These are phyloP conservation scores for Dendrolimus punctatus DNA, from an alignment of 1,140 invertebrate species.

Conservation along the genomic window DNA sequence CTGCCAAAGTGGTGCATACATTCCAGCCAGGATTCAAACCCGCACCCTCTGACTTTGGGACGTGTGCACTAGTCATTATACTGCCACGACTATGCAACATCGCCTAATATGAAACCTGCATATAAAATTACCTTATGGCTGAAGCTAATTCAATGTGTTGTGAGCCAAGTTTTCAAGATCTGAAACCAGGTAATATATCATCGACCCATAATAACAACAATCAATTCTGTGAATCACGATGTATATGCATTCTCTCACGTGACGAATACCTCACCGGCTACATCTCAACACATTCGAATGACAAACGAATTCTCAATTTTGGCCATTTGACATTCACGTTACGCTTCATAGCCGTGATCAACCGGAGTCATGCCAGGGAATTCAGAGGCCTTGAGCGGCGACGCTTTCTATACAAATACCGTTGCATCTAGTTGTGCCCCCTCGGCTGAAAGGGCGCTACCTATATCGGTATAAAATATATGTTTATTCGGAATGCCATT, in stretches of 20 bases:
- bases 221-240: neutral
- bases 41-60: no score
- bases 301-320: constrained; percentile 48
- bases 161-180: no score
- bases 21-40: no score
- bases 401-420: constrained; percentile 45
- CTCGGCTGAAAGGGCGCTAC: constrained; percentile 31
- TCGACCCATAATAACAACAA: no score
- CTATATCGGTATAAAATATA: constrained; percentile 19
- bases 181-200: no score
- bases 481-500: constrained; percentile 7
- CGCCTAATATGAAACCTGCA: no score
- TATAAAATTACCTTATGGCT: no score
- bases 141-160: no score
- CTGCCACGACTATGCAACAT: no score
- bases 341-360: constrained; percentile 34
- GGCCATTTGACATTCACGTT: constrained; percentile 33
- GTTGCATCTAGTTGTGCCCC: constrained; percentile 37
- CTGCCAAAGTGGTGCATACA: no score
- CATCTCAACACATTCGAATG: constrained; percentile 22
- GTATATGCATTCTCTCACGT: constrained; percentile 24
- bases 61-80: no score
- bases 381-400: constrained; percentile 43
- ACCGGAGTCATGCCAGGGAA: constrained; percentile 55
- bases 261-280: constrained; percentile 9